phyloP scores from a whole-genome alignment of 2,113 vertebrate genomes.

The Brevimyrus niger region DNA sequence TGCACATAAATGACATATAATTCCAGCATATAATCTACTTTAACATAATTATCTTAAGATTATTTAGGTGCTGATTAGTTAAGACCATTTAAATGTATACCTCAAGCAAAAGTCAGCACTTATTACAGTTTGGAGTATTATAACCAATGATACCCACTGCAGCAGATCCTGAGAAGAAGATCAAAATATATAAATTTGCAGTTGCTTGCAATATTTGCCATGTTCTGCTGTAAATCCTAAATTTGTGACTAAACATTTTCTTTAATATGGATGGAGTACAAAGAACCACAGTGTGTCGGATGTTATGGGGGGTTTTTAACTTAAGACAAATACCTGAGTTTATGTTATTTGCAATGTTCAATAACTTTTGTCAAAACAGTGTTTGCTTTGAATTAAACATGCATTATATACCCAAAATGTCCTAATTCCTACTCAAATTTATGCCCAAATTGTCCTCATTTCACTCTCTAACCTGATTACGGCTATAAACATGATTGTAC shows the following conservation, averaged over 20 bases:
- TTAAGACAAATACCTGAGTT: neutral
- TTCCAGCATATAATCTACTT: neutral
- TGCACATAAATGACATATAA: neutral
- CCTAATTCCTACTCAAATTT: neutral
- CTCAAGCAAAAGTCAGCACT: neutral
- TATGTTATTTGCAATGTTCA: neutral
- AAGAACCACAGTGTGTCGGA: neutral
- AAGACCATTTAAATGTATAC: neutral
- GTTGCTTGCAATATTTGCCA: neutral
- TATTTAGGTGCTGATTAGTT: neutral
- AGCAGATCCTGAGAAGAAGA: neutral
- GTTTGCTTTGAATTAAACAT: constrained; percentile 8
- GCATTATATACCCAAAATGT: constrained; percentile 6
- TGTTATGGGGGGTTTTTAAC: neutral
- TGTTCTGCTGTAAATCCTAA: neutral
- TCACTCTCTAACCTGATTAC: constrained; percentile 3
- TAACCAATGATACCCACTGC: neutral
- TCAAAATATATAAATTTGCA: neutral
- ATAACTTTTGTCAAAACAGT: neutral
- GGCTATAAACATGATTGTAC: constrained; percentile 6
- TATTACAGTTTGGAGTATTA: neutral
- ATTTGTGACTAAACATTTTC: neutral
- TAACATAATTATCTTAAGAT: neutral
- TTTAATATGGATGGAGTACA: neutral
- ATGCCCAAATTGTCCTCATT: neutral